phyloP scores from a whole-genome alignment of 2,888 invertebrate species.

The Coecobrya sp. region DNA sequence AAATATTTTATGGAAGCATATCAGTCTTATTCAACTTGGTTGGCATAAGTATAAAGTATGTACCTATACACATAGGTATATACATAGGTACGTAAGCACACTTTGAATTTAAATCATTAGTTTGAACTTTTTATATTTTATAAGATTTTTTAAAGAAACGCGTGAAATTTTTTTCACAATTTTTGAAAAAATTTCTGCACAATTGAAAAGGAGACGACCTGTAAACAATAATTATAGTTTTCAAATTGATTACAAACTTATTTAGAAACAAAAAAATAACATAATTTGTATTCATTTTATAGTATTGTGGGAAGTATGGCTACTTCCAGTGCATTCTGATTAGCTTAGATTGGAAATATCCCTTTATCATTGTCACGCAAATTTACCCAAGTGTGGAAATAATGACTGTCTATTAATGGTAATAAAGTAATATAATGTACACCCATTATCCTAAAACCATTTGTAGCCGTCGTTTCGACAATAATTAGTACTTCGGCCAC shows the following conservation, averaged over 20 bases:
- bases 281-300: neutral
- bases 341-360: neutral
- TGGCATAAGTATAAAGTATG: too few species aligned
- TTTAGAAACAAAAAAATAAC: neutral
- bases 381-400: conserved; percentile 68
- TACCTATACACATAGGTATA: too few species aligned
- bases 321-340: conserved; percentile 22
- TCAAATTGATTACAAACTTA: conserved; percentile 24
- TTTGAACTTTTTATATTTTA: too few species aligned
- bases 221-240: neutral
- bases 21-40: too few species aligned
- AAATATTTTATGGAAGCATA: conserved; percentile 66
- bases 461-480: neutral
- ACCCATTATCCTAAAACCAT: neutral
- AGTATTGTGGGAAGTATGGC: conserved; percentile 19
- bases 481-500: too few species aligned
- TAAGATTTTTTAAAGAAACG: too few species aligned
- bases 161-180: too few species aligned
- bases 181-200: too few species aligned
- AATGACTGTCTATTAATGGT: conserved; percentile 71
- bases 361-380: conserved; percentile 49
- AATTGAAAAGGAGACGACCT: neutral
- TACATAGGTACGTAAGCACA: too few species aligned
- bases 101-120: too few species aligned
- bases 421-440: conserved; percentile 55